Base-by-base conservation (phyloP, 2,113 vertebrate genomes). In the Gambusia affinis region DNA sequence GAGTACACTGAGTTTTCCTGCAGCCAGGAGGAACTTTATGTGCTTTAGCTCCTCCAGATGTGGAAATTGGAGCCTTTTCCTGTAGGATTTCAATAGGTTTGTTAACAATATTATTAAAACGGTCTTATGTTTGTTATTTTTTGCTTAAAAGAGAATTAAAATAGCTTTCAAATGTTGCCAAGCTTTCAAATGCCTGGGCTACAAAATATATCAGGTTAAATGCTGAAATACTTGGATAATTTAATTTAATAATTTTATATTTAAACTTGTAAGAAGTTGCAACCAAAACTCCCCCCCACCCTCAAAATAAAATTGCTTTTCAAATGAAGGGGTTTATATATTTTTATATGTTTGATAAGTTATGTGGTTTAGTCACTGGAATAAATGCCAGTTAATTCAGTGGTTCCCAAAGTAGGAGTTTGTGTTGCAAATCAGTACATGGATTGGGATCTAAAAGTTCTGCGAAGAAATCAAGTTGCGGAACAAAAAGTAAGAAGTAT, bases 21-120 rank as follows among this genome's bases (percentile, higher is more conserved):
- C 79, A 84, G 85, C 81, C 89, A 85, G 73, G 72, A 80, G 85
- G 80, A 90, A 79, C 61, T 76, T 65, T 60, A 66, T 81, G 81
- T 90, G 87, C 90, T 66, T 76, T 83, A 90, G 76, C 77, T 73
- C 76, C 82, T 70, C 66, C 84, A 85, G 88, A 88, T 88, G 86
- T 83, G 72, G 57, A 78, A 80, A 77, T 60, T 61, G 47, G 39
- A 85, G 67, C 47, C 68, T 75, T 62, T 72, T 31, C 8, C 28
- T 69, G 17, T 29, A 57, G 51, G 24, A 57, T 57, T 8, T n/a
- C 51, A 54, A 8, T 54, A 24, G 22, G 51, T 54, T 24, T 54
- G 22, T 54, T 54, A 5, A 3, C 42, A 44, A 44, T 44, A 44
- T 54, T 7, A 54, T 54, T 19, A 54, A 54, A 54, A 54, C 22